Evolutionary conservation across 2,113 vertebrate species (phyloP), one percentile per base, ranked within the genome.

Genomic region (Isichthys henryi): DNA sequence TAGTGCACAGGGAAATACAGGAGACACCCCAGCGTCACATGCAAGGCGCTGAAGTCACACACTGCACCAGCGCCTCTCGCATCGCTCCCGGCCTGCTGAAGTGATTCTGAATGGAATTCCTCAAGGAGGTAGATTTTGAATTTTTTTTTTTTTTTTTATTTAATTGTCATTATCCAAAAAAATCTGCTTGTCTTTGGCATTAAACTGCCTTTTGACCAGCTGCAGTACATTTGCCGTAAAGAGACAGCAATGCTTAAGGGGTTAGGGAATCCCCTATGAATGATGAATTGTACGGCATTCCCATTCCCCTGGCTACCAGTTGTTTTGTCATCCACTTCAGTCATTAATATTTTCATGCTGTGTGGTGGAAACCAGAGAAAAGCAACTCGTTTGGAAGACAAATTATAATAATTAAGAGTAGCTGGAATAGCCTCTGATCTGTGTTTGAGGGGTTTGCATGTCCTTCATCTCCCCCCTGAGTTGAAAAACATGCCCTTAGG

Each of bases 1-100:
- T 91, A 92, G 92, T 90, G 88, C 48, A 89, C 86, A 91, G 92
- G 92, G 91, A 93, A 94, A 90, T 84, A 88, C 48, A 74, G 90
- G 88, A 91, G 88, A 92, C 86, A 53, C 13, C 35, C 88, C 91
- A 86, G 91, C 89, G 92, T 94, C 91, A 92, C 92, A 84, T 62
- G 39, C 10, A 90, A 85, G 90, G 77, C 50, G 89, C 77, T 27
- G n/a, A 58, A 74, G 89, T 92, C 89, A 91, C 86, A 91, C 89
- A 58, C 52, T 53, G 52, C 52, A 5, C 52, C 52, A 53, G 52
- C 21, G 56, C 23, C 56, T n/a, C 23, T 62, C 53, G 27, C 23
- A 50, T 45, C n/a, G 9, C 43, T 49, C n/a, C 23, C 27, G 2
- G 56, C 8, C 39, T 23, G 58, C 10, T 66, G 87, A 23, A 46